Conservation (phyloP, 2,113 vertebrate genomes). For the Pardalotus punctatus region DNA sequence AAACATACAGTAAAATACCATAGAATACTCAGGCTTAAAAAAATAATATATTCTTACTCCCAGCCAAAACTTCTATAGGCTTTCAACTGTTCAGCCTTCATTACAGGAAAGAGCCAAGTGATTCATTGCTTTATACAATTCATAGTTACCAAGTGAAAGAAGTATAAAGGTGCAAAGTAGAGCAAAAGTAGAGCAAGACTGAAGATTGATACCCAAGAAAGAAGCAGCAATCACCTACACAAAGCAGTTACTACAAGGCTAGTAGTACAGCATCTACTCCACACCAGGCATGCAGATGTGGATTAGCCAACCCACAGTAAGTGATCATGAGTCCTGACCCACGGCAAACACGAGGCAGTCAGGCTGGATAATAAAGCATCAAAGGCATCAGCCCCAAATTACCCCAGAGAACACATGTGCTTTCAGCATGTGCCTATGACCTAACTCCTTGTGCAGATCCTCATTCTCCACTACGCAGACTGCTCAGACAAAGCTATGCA, state of each 20-base stretch:
- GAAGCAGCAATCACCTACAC: background rate
- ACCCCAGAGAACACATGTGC: fast-evolving
- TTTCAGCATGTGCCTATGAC: background rate
- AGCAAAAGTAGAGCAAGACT: background rate
- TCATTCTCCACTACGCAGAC: background rate
- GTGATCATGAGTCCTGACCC: background rate
- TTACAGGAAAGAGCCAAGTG: background rate
- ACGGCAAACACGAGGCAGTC: background rate
- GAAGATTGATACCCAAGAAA: background rate
- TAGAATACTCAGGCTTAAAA: background rate
- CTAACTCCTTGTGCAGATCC: background rate
- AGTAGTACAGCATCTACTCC: background rate
- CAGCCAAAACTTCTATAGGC: background rate
- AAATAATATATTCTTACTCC: background rate
- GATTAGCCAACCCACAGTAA: background rate
- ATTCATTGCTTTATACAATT: background rate
- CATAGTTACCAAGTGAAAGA: background rate
- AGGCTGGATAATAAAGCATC: background rate
- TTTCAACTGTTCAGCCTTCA: background rate
- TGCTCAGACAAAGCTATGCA: background rate
- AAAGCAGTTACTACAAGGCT: background rate
- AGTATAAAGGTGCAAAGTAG: background rate
- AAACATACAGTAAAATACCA: background rate
- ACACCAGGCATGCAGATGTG: no score
- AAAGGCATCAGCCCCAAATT: background rate